phyloP scores from a whole-genome alignment of 2,113 vertebrate genomes.

The Limanda limanda region DNA sequence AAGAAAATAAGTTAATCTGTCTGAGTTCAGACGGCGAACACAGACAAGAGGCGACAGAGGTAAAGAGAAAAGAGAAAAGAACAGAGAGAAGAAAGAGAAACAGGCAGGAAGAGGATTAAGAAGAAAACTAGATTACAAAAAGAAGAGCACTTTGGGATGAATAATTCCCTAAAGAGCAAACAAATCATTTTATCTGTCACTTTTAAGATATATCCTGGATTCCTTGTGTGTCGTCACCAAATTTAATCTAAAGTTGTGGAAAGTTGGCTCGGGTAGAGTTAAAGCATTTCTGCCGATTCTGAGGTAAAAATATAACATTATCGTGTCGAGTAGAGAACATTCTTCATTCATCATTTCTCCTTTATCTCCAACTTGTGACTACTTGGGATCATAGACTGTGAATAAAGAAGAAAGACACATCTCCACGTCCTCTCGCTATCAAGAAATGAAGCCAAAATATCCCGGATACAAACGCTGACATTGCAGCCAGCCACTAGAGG shows the following conservation, averaged over 20 bases:
- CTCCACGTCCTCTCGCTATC: no score
- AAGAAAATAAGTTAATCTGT: neutral
- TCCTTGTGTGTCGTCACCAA: neutral
- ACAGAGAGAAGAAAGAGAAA: neutral
- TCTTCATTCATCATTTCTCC: neutral
- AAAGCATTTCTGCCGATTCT: neutral
- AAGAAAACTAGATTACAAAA: neutral
- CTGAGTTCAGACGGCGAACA: conserved; percentile 7
- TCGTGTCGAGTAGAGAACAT: neutral
- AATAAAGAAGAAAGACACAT: neutral
- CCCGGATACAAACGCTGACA: no score
- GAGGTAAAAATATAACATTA: no score
- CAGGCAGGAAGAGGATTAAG: neutral
- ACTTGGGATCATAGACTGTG: neutral
- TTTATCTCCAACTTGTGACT: neutral
- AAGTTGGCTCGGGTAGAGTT: neutral
- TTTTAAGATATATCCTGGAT: neutral
- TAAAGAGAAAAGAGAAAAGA: neutral
- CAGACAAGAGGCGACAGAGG: neutral
- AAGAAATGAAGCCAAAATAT: no score
- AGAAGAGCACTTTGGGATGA: neutral
- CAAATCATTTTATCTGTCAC: neutral
- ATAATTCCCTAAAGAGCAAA: neutral
- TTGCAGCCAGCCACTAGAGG: no score
- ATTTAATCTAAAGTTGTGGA: neutral